These are phyloP conservation scores for Danio albolineatus DNA, from an alignment of 2,797 vertebrate genomes.

Conservation along the genomic window DNA sequence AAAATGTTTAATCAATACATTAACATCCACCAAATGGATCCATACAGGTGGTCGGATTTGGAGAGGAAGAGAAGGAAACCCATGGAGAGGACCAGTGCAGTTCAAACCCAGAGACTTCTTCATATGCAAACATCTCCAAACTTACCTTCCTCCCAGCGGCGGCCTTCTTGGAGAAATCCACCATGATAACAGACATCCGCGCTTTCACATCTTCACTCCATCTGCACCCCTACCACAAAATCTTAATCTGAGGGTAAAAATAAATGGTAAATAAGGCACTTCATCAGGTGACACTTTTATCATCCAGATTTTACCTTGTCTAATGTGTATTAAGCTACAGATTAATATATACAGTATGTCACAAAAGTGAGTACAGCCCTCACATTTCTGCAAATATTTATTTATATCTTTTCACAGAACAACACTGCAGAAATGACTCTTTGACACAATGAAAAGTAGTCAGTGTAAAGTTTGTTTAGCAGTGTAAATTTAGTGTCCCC, in stretches of 20 bases:
- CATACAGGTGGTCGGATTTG: slow-evolving; percentile 90
- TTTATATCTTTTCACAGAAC: too few relatives aligned
- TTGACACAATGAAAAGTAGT: too few relatives aligned
- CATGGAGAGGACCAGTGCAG: slow-evolving; percentile 11
- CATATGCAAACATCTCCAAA: slow-evolving; percentile 83
- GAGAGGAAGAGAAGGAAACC: slow-evolving; percentile 83
- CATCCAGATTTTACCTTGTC: neutral
- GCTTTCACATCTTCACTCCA: slow-evolving; percentile 87
- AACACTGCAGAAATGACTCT: too few relatives aligned
- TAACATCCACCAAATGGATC: neutral
- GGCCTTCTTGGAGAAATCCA: slow-evolving; percentile 71
- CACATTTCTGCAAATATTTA: too few relatives aligned
- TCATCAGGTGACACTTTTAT: neutral
- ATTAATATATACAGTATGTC: too few relatives aligned
- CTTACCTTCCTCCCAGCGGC: slow-evolving; percentile 84
- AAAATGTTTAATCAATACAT: neutral
- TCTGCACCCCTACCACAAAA: slow-evolving; percentile 93
- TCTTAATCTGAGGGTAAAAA: slow-evolving; percentile 71
- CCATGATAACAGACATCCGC: slow-evolving; percentile 87
- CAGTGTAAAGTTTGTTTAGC: too few relatives aligned
- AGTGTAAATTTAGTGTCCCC: too few relatives aligned
- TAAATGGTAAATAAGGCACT: neutral
- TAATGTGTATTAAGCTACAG: neutral
- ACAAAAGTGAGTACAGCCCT: too few relatives aligned
- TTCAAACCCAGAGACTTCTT: slow-evolving; percentile 64